A percentile compares a stretch with the other conserved stretches of the same genome.
Conservation (phyloP, 2,113 vertebrate genomes). For the Austrofundulus limnaeus region DNA sequence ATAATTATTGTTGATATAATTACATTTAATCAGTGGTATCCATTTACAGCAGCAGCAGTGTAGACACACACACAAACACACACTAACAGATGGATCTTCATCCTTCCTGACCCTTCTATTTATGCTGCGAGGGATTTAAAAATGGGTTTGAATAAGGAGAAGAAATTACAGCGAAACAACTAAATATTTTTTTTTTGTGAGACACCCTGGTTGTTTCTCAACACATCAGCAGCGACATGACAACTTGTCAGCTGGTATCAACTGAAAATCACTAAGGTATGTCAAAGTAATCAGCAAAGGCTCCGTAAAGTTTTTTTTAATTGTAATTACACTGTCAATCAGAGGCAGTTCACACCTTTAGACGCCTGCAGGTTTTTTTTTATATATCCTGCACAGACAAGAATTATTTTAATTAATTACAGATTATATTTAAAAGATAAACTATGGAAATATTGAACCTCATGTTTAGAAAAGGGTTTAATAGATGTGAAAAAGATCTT, state of each 20-base stretch:
- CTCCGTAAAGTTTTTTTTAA: constrained; percentile 10
- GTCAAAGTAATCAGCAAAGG: constrained; percentile 13
- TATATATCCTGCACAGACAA: not conserved
- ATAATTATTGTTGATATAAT: constrained; percentile 28
- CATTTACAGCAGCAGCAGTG: constrained; percentile 20
- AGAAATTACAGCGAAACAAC: constrained; percentile 3
- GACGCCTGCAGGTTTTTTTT: constrained; percentile 1
- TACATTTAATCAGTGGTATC: constrained; percentile 19
- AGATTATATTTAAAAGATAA: not conserved
- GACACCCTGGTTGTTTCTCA: not conserved
- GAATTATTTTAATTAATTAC: constrained; percentile 1
- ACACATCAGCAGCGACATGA: not conserved
- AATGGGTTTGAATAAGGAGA: constrained; percentile 6
- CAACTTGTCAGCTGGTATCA: not conserved
- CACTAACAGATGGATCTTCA: constrained; percentile 25
- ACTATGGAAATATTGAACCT: not conserved
- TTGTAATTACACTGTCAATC: not conserved
- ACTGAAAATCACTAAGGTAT: not conserved
- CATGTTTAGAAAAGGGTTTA: not conserved
- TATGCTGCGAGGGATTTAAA: constrained; percentile 24
- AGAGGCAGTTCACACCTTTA: not conserved
- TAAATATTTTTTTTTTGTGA: not conserved
- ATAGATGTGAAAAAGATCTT: too few species aligned
- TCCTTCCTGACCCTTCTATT: constrained; percentile 25
- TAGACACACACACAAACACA: not conserved